phyloP scores from a whole-genome alignment of 2,888 invertebrate genomes.

The Orchestes rusci region DNA sequence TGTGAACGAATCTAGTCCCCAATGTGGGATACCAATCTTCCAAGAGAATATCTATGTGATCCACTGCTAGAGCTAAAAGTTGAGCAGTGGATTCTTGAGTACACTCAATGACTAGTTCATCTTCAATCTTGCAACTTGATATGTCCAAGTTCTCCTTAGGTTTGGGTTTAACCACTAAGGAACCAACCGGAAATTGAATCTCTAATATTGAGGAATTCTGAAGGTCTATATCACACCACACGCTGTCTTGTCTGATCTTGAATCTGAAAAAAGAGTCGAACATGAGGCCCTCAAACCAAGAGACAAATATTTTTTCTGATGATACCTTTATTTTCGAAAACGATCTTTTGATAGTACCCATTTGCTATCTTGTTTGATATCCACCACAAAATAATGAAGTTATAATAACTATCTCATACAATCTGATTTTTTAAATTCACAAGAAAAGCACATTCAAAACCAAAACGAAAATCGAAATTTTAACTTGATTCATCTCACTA shows the following conservation, averaged over 20 bases:
- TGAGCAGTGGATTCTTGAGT: conserved; percentile 73
- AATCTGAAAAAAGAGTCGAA: conserved; percentile 56
- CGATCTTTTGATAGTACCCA: no score
- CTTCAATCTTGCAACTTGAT: conserved; percentile 33
- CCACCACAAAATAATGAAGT: no score
- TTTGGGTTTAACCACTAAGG: conserved; percentile 51
- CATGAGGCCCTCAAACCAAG: no score
- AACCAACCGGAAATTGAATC: conserved; percentile 71
- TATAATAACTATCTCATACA: no score
- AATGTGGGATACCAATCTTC: conserved; percentile 97
- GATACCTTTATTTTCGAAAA: no score
- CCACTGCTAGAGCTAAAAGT: conserved; percentile 79
- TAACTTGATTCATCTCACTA: no score
- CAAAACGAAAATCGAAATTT: no score
- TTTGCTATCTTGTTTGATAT: no score
- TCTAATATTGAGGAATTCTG: conserved; percentile 77
- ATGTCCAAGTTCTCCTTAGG: conserved; percentile 33
- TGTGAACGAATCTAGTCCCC: conserved; percentile 95
- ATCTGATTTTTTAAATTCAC: no score
- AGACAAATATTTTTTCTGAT: no score
- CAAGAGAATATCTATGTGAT: conserved; percentile 90
- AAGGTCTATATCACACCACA: conserved; percentile 79
- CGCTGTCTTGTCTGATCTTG: conserved; percentile 72
- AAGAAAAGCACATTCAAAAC: no score
- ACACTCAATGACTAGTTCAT: conserved; percentile 63